Base-by-base conservation (phyloP, 2,888 invertebrate species). In the Eupeodes latifasciatus region DNA sequence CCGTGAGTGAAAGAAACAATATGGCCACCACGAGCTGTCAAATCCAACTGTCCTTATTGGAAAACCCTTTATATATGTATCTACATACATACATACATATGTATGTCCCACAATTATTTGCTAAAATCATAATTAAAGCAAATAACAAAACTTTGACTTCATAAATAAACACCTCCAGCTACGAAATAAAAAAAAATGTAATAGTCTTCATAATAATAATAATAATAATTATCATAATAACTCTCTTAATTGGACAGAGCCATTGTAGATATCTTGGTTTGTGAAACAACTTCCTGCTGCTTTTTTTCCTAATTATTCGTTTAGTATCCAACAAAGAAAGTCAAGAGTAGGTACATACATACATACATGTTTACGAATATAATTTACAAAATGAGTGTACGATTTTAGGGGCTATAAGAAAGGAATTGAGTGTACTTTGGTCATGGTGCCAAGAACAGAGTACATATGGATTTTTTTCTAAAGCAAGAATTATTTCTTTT, bases 171-270 rank as follows among this genome's bases (percentile, higher is more conserved):
- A 72, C 80, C 85, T 76, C 64, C 16, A 67, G 71, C 79, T 34
- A 64, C 59, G 19, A 47, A 67, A 49, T 51, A 40, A 81, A 81
- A 66, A 66, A 49, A 81, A 81, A 74, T 78, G 78, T 78, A 77
- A 85, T 85, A 81, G 74, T 81, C n/a, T n/a, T n/a, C n/a, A n/a
- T n/a, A 85, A 85, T 85, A 77, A 85, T 85, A 81, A 85, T 85
- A 81, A 85, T 72, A 85, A 85, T 85, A 77, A 85, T 85, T 85
- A 85, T 81, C 74, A 81, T 81, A 81, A 78, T 85, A 47, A 47
- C 10, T 47, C 12, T 85, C 85, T 85, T 85, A 85, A 85, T 85
- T 85, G 85, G 85, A 74, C 81, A 85, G 74, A 81, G 69, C 78
- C 85, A 67, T 71, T 11, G 40, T 40, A 40, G 5, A 40, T 40